These are phyloP conservation scores for Valencia hispanica DNA, from an alignment of 2,797 vertebrate genomes.

Conservation along the genomic window DNA sequence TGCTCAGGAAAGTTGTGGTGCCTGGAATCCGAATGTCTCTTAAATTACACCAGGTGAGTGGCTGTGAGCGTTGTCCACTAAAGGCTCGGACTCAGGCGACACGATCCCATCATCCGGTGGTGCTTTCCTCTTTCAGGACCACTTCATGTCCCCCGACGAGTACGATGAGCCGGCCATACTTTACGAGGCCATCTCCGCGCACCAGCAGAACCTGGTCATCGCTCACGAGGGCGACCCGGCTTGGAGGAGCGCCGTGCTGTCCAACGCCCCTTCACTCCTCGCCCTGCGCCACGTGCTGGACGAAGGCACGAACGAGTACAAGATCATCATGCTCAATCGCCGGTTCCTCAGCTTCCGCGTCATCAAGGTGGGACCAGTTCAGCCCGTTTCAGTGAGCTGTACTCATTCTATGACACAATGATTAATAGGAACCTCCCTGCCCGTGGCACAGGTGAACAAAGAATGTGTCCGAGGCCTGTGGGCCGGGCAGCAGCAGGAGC, in stretches of 20 bases:
- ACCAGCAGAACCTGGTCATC: constrained; percentile 95
- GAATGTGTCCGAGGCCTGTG: constrained; percentile 97
- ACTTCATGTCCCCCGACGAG: constrained; percentile 98
- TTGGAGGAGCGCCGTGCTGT: constrained; percentile 96
- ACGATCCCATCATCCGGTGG: too few species aligned
- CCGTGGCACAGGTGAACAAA: constrained; percentile 88
- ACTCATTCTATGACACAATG: fast-evolving
- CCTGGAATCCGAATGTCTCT: constrained; percentile 98
- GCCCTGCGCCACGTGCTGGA: constrained; percentile 97
- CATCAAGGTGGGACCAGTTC: constrained; percentile 86
- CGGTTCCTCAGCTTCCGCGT: constrained; percentile 97
- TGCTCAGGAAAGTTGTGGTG: constrained; percentile 96
- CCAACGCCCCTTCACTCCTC: constrained; percentile 92
- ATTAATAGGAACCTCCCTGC: not conserved
- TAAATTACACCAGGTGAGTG: constrained; percentile 94
- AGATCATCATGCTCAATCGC: constrained; percentile 97
- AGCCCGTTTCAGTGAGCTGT: not conserved
- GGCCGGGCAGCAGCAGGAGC: constrained; percentile 98
- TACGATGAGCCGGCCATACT: constrained; percentile 95
- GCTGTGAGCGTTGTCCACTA: not conserved
- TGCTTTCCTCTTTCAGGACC: constrained; percentile 82
- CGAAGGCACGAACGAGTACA: constrained; percentile 97
- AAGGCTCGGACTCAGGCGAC: not conserved
- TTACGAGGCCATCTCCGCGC: constrained; percentile 94
- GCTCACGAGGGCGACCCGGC: constrained; percentile 97